Evolutionary conservation across 1,140 invertebrate genomes (phyloP), one percentile per base, ranked within the genome.

Genomic region (Eumeta japonica): DNA sequence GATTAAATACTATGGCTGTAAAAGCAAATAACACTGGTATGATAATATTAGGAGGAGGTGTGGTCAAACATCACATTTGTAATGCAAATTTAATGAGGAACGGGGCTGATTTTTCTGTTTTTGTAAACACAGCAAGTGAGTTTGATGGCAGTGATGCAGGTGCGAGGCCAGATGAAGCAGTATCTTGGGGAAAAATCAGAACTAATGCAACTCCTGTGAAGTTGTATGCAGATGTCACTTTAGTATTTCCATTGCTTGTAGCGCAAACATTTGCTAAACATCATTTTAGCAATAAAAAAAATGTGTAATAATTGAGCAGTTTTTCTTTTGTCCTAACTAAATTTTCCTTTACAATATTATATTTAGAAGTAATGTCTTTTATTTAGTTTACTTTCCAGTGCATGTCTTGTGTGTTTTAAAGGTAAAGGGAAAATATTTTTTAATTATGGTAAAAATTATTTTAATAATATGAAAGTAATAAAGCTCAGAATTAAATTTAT

Each of bases 51-150:
- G 97, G 97, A 7, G 96, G 96, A 29, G 96, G 97, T 5, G 75
- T 99, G 0, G 82, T 98, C n/a, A 99, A 99, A 75, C 97, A 99
- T 79, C 97, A 99, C 60, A 98, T 98, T 41, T 97, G 92, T 67
- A 97, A 97, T 79, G 93, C 94, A 3, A 97, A 97, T 81, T 76
- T 97, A 37, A 97, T 97, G 94, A 84, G 97, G 51, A 99, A 99
- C 77, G 97, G 97, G n/a, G 92, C 95, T 10, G 94, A 99, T 70
- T 99, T 82, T 77, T 81, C 93, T 1, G 94, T 99, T 4, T 99
- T 90, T 76, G 77, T 99, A 2, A 99, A 99, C 67, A 99, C 97
- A n/a, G 89, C 89, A 1, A 87, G 87, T 16, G 97, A 99, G 77
- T 99, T 89, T 81, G 97, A 99, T 81, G 97, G 97, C 0, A 97